Evolutionary conservation across 35 echinoderm and acorn worm species (phyloP).

Genomic region (Heliocidaris erythrogramma): DNA sequence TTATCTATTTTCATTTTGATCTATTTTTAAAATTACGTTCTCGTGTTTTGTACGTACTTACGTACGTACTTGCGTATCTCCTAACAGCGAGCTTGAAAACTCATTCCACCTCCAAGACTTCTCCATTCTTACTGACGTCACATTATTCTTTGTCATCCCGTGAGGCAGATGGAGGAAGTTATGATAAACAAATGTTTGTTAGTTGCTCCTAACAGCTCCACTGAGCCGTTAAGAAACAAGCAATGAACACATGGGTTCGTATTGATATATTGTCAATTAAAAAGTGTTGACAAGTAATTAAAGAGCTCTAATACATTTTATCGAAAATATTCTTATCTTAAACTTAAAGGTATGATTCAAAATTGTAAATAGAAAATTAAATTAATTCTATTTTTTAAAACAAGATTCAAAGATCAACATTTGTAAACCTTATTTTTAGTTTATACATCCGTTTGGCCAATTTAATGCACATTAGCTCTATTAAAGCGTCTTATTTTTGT

Average conservation of each 20-base stretch:
- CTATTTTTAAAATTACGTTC: background rate
- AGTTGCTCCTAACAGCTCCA: background rate
- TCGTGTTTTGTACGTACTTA: background rate
- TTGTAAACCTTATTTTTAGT: no score
- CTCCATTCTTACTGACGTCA: background rate
- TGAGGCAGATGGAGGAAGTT: background rate
- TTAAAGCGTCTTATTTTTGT: no score
- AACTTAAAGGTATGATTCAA: no score
- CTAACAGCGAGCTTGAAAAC: background rate
- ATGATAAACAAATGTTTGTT: background rate
- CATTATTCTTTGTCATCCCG: background rate
- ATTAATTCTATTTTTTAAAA: no score
- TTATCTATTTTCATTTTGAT: no score
- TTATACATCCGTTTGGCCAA: no score
- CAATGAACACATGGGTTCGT: background rate
- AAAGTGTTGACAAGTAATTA: background rate
- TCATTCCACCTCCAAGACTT: background rate
- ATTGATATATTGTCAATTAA: background rate
- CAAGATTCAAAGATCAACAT: no score
- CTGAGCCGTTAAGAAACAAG: background rate
- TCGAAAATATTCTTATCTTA: no score
- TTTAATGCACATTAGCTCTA: no score
- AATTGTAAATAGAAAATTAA: no score
- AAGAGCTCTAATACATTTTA: no score
- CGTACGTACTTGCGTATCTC: no score